phyloP scores from a whole-genome alignment of 2,113 vertebrate species.

The Protobothrops flavoviridis region DNA sequence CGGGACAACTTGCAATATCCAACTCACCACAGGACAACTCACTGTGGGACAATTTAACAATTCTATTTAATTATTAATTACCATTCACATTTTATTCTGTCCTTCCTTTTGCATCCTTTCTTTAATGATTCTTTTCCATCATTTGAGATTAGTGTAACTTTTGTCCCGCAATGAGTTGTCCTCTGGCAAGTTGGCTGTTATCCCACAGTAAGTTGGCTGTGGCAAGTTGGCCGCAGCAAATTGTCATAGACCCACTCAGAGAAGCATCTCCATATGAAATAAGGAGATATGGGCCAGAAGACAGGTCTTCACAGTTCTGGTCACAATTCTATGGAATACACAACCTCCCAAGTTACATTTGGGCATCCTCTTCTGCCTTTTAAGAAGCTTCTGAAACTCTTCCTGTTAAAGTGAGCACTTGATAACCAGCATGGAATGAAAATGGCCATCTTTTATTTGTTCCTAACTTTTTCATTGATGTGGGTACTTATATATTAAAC shows the following conservation, averaged over 20 bases:
- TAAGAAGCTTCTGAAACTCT: background rate
- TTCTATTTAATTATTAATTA: too few relatives aligned
- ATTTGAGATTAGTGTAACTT: too few relatives aligned
- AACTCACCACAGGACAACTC: too few relatives aligned
- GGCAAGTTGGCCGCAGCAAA: too few relatives aligned
- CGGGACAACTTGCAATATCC: too few relatives aligned
- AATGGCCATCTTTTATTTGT: background rate
- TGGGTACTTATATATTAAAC: background rate
- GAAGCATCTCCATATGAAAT: background rate
- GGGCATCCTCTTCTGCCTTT: background rate
- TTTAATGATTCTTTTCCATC: too few relatives aligned
- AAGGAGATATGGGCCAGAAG: background rate
- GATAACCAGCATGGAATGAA: background rate
- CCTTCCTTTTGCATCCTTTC: too few relatives aligned
- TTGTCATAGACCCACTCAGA: background rate
- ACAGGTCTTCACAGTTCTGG: background rate
- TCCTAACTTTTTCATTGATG: background rate
- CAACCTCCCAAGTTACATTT: background rate
- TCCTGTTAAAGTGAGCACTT: background rate
- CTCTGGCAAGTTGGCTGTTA: too few relatives aligned
- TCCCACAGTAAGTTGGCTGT: too few relatives aligned
- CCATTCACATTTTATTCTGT: too few relatives aligned
- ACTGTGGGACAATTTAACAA: too few relatives aligned
- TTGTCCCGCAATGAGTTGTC: too few relatives aligned
- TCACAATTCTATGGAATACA: background rate